Conservation (phyloP, 2,113 vertebrate species). For the Progne subis region DNA sequence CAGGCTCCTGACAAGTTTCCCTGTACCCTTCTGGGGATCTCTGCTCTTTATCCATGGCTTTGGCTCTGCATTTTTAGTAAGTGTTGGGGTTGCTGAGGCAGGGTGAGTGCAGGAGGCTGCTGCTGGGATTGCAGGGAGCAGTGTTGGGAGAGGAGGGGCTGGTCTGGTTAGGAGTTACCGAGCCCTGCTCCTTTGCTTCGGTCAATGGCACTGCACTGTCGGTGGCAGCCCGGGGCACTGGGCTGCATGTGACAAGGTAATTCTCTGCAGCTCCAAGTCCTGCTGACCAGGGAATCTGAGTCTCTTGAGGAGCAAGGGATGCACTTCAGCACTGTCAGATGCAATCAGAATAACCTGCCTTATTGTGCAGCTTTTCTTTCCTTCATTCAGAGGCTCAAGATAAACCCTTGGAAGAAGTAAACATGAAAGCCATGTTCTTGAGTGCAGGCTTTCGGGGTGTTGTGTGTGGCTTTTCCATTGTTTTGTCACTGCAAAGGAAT, state of each 20-base stretch:
- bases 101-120: neutral
- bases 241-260: conserved; percentile 52
- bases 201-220: conserved; percentile 54
- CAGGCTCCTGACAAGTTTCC: neutral
- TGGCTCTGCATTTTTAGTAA: neutral
- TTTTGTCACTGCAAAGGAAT: neutral
- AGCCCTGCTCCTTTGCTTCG: conserved; percentile 63
- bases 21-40: neutral
- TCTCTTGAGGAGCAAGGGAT: conserved; percentile 50
- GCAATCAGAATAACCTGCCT: conserved; percentile 62
- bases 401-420: neutral
- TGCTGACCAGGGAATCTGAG: conserved; percentile 43
- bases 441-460: neutral
- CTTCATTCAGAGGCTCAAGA: neutral
- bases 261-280: conserved; percentile 25
- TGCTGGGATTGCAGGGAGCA: neutral
- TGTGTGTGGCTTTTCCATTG: neutral
- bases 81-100: neutral
- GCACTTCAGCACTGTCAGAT: conserved; percentile 75
- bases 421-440: neutral
- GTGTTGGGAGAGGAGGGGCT: neutral
- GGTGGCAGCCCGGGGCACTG: conserved; percentile 47
- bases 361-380: neutral
- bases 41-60: neutral
- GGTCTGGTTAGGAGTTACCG: conserved; percentile 66